A percentile compares a stretch with the other conserved stretches of the same genome.
Evolutionary conservation across 2,888 invertebrate genomes (phyloP).

Genomic region (Lepidonotus clava): DNA sequence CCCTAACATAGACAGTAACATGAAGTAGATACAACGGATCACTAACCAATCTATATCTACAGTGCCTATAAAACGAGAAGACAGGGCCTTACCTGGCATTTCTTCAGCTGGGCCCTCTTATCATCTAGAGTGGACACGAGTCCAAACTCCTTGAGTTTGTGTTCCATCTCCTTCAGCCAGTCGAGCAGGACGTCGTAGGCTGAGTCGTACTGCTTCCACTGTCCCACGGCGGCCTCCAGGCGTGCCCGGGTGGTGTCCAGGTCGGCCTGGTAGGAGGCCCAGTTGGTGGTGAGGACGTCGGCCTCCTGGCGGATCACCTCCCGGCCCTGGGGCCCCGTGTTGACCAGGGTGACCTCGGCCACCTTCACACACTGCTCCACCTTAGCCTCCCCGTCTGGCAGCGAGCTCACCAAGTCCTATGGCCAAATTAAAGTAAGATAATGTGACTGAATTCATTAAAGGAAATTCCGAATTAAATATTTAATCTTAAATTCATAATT

Average conservation of each 20-base stretch:
- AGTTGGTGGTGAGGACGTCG: conserved; percentile 94
- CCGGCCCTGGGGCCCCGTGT: conserved; percentile 82
- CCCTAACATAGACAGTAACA: no score
- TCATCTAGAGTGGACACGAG: conserved; percentile 90
- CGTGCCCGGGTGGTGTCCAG: conserved; percentile 81
- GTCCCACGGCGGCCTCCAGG: conserved; percentile 87
- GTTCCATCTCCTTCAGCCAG: conserved; percentile 93
- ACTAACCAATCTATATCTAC: no score
- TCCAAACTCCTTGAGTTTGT: conserved; percentile 91
- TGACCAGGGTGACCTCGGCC: conserved; percentile 81
- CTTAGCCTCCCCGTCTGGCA: conserved; percentile 81
- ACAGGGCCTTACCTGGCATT: conserved; percentile 83
- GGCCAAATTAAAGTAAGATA: background rate
- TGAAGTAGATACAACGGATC: no score
- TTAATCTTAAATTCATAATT: no score
- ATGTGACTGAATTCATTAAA: background rate
- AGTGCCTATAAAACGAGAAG: background rate
- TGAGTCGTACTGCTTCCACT: conserved; percentile 93
- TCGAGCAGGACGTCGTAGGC: conserved; percentile 89
- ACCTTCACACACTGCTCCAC: conserved; percentile 86
- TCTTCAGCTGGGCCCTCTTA: conserved; percentile 88
- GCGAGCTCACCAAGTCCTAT: conserved; percentile 84
- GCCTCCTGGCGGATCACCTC: conserved; percentile 86
- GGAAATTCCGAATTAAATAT: background rate
- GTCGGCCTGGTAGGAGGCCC: conserved; percentile 83